Evolutionary conservation across 1,140 invertebrate species (phyloP).

Genomic region (Heliconius congener): DNA sequence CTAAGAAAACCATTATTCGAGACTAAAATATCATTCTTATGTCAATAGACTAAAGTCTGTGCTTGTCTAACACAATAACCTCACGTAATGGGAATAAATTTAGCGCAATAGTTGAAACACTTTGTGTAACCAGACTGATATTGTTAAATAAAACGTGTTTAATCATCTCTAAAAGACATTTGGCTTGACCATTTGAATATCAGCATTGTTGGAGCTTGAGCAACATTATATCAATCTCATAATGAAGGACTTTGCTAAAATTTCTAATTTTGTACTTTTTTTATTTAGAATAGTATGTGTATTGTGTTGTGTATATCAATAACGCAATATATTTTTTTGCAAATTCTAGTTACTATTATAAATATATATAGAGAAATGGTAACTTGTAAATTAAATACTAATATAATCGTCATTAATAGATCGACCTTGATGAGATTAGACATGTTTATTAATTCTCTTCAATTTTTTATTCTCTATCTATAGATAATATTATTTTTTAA

Average conservation of each 20-base stretch:
- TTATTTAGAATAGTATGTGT: not conserved
- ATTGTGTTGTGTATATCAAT: not conserved
- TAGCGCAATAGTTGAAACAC: constrained; percentile 27
- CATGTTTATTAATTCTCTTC: not conserved
- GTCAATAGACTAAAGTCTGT: not conserved
- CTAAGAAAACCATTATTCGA: not conserved
- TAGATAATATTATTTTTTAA: too few relatives aligned
- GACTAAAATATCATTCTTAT: constrained; percentile 1
- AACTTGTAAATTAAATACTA: not conserved
- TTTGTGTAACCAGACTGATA: constrained; percentile 25
- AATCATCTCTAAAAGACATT: constrained; percentile 26
- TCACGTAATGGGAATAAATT: constrained; percentile 23
- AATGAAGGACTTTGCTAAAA: constrained; percentile 9
- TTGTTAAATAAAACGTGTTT: constrained; percentile 31
- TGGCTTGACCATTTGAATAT: constrained; percentile 14
- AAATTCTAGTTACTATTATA: not conserved
- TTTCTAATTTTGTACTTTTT: not conserved
- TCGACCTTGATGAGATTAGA: not conserved
- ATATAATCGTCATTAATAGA: too few relatives aligned
- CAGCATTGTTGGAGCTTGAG: constrained; percentile 4
- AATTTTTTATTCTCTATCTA: too few relatives aligned
- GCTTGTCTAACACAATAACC: constrained; percentile 4
- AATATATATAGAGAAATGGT: not conserved
- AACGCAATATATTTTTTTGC: not conserved
- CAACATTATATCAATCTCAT: not conserved